A percentile compares a stretch with the other conserved stretches of the same genome.
Conservation (phyloP, 2,113 vertebrate genomes). For the Gallinago paraguaiae region DNA sequence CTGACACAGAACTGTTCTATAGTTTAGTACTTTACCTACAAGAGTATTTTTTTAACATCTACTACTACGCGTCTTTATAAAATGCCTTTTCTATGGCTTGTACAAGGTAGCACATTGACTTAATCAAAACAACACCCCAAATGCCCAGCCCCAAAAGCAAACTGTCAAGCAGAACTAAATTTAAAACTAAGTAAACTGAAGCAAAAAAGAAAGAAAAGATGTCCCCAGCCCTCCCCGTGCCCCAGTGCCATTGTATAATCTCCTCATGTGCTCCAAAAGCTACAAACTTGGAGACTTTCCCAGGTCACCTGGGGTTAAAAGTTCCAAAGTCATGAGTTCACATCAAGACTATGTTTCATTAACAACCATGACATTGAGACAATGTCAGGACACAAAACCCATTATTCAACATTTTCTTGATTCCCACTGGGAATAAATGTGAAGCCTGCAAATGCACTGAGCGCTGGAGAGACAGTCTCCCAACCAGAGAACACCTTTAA, state of each 20-base stretch:
- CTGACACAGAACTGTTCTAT: neutral
- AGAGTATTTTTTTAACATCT: neutral
- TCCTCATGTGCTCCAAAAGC: neutral
- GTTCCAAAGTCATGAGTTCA: slow-evolving; percentile 34
- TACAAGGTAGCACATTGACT: neutral
- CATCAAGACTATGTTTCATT: neutral
- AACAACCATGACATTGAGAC: neutral
- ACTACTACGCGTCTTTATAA: neutral
- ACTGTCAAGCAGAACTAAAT: neutral
- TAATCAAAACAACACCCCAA: neutral
- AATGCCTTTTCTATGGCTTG: neutral
- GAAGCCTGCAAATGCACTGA: neutral
- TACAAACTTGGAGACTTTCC: slow-evolving; percentile 21
- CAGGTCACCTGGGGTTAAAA: slow-evolving; percentile 37
- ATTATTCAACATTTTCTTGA: neutral
- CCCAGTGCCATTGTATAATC: neutral
- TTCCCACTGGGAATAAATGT: neutral
- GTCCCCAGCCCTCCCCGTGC: neutral
- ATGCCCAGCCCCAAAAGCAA: neutral
- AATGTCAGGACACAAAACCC: neutral
- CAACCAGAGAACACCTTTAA: neutral
- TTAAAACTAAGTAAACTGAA: neutral
- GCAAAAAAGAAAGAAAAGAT: neutral
- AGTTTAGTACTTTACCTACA: neutral
- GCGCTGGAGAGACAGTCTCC: neutral